phyloP scores from a whole-genome alignment of 2,113 vertebrate species.

The Pseudolaguvia tuberculata region DNA sequence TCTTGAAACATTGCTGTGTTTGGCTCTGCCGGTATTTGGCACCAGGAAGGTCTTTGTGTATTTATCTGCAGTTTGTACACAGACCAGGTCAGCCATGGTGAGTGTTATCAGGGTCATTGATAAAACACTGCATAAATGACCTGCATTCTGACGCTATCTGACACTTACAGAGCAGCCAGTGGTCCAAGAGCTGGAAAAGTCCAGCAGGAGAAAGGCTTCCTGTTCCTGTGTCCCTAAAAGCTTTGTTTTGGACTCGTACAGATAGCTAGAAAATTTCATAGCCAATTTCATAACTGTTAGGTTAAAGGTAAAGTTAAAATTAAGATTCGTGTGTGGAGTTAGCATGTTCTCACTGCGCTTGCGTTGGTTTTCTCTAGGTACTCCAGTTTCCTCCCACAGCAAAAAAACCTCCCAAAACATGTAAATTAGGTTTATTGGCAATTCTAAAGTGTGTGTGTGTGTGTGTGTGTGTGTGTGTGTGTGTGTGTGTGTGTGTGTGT shows the following conservation, averaged over 20 bases:
- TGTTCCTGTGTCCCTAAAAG: too few species aligned
- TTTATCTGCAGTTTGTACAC: neutral
- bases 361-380: too few species aligned
- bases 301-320: neutral
- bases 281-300: too few species aligned
- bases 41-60: neutral
- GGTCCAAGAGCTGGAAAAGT: neutral
- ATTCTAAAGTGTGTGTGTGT: too few species aligned
- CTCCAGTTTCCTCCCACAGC: too few species aligned
- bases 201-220: too few species aligned
- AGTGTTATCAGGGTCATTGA: neutral
- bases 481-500: too few species aligned
- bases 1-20: constrained; percentile 3
- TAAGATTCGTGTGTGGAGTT: too few species aligned
- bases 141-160: neutral
- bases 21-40: neutral
- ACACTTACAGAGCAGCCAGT: neutral
- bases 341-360: too few species aligned
- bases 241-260: neutral
- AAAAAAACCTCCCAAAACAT: too few species aligned
- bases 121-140: constrained; percentile 17
- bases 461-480: too few species aligned
- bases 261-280: neutral
- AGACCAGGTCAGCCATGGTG: neutral
- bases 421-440: too few species aligned